Evolutionary conservation across 2,888 invertebrate genomes (phyloP), one percentile per base, ranked within the genome.

Genomic region (Rosalia funebris): DNA sequence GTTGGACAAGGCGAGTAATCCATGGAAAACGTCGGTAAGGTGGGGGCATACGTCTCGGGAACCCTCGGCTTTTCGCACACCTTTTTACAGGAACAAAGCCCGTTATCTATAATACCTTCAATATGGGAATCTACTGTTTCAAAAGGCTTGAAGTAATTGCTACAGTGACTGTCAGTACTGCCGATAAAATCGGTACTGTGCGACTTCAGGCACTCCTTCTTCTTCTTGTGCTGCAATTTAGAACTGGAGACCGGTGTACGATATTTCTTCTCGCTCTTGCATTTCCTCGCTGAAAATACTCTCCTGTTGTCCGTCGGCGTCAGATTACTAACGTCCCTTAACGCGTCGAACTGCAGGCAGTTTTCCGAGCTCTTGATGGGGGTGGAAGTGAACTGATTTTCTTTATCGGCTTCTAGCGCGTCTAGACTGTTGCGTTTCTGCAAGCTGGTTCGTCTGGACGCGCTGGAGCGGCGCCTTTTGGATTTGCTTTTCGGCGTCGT

Each of bases 291-390:
- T 1, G 73, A 68, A 9, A 65, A 60, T 19, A 65, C 62, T 46
- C 62, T 55, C 10, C 58, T 63, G 34, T 59, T 66, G 7, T 61
- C 72, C 60, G 56, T 86, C 0, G 87, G 86, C 1, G 87, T 87
- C n/a, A 87, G 82, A 71, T 87, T 88, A 71, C 87, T 87, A 5
- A 87, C 85, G 73, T 88, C 87, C 77, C 86, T 84, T 0, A 87
- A 77, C 7, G 83, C 83, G 66, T 85, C 86, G 19, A 69, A 70
- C 34, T 71, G 75, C 11, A 65, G 11, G 19, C 53, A 57, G 36
- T 74, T 74, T 16, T 82, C 74, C 4, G 71, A 59, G 10, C 77
- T 76, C 76, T 86, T 87, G 58, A 85, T 85, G 16, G 86, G 86
- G 1, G 86, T 86, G 66, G 87, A 86, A 72, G 84, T 86, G 63